Evolutionary conservation across 2,797 vertebrate species (phyloP).

Genomic region (Micropoecilia bifurca): DNA sequence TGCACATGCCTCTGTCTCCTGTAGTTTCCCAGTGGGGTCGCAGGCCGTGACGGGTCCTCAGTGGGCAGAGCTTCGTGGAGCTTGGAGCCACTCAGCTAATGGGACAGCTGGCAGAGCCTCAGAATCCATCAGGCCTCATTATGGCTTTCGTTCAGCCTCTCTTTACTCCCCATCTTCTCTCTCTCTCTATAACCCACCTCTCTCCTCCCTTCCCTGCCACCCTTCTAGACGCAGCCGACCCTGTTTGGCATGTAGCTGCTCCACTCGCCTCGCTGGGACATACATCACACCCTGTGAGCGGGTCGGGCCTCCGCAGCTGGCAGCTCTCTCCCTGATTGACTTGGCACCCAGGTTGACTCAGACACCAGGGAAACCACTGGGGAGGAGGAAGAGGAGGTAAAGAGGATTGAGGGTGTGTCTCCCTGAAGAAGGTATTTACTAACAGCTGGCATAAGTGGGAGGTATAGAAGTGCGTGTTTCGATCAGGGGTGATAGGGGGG

Average conservation of each 20-base stretch:
- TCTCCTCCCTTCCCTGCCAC: conserved; percentile 48
- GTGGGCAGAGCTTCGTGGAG: conserved; percentile 49
- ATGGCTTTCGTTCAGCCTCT: conserved; percentile 59
- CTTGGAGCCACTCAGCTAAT: conserved; percentile 82
- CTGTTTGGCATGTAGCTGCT: conserved; percentile 63
- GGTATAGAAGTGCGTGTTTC: conserved; percentile 33
- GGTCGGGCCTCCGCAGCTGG: conserved; percentile 71
- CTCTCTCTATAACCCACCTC: conserved; percentile 13
- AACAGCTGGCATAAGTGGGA: conserved; percentile 64
- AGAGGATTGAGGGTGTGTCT: conserved; percentile 44
- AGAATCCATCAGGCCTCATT: conserved; percentile 79
- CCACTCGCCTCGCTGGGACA: conserved; percentile 56
- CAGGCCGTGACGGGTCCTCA: conserved; percentile 58
- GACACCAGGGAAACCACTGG: conserved; percentile 74
- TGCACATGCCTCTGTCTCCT: conserved; percentile 28
- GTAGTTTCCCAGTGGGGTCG: conserved; percentile 42
- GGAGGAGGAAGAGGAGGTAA: conserved; percentile 29
- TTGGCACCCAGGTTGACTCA: conserved; percentile 76
- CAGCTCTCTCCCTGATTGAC: conserved; percentile 83
- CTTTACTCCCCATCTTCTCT: conserved; percentile 24
- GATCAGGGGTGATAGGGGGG: conserved; percentile 23
- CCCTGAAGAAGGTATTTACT: conserved; percentile 31
- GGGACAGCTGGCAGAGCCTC: conserved; percentile 80
- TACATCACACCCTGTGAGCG: conserved; percentile 72
- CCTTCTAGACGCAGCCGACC: conserved; percentile 35